A percentile compares a stretch with the other conserved stretches of the same genome.
Evolutionary conservation across 2,797 vertebrate genomes (phyloP).

Genomic region (Hippopotamyrus pictus): DNA sequence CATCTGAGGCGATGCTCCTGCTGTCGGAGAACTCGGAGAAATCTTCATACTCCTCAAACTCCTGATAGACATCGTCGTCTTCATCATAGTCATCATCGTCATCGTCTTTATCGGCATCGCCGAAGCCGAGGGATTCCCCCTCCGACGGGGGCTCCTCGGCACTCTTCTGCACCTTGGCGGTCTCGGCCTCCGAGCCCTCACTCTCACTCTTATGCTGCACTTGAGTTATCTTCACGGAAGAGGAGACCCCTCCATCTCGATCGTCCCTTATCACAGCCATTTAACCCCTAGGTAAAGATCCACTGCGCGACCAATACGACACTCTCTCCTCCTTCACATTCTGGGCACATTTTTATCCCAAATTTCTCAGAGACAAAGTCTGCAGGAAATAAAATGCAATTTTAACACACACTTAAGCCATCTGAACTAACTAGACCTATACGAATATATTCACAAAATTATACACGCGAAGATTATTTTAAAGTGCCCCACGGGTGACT

Average conservation of each 20-base stretch:
- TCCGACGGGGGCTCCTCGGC: constrained; percentile 22
- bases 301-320: background rate
- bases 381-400: background rate
- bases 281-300: constrained; percentile 43
- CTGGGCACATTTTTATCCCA: background rate
- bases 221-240: constrained; percentile 36
- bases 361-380: background rate
- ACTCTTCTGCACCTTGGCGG: constrained; percentile 28
- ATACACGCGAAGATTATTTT: background rate
- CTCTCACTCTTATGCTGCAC: constrained; percentile 50
- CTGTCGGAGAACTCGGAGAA: constrained; percentile 69
- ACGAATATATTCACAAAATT: background rate
- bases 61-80: constrained; percentile 63
- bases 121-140: constrained; percentile 27
- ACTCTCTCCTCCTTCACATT: background rate
- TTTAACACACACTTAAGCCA: background rate
- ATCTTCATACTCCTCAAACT: constrained; percentile 69
- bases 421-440: background rate
- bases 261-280: constrained; percentile 62
- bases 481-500: background rate
- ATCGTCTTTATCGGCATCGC: constrained; percentile 38
- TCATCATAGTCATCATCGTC: constrained; percentile 61
- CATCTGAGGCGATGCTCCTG: constrained; percentile 75
- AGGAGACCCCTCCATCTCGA: constrained; percentile 34
- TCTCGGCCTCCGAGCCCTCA: background rate